Conservation (phyloP, 2,888 invertebrate genomes). For the Tipula vernalis region DNA sequence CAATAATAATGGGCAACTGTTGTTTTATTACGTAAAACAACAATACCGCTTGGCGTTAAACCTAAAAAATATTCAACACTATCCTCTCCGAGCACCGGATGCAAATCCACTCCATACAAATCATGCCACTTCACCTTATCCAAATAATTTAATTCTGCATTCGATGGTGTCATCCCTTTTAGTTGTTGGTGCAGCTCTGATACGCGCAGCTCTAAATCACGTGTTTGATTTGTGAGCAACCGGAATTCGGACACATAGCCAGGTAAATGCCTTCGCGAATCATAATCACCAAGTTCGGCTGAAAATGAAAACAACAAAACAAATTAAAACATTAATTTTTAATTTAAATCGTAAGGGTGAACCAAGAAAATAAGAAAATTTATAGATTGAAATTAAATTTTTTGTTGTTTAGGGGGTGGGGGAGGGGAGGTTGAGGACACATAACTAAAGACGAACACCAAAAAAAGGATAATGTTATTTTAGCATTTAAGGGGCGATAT, state of each 20-base stretch:
- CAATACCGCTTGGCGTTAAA: conserved; percentile 88
- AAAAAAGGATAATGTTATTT: background rate
- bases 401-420: background rate
- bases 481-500: background rate
- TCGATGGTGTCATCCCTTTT: conserved; percentile 57
- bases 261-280: conserved; percentile 70
- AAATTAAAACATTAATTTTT: background rate
- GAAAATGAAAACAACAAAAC: conserved; percentile 21
- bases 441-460: background rate
- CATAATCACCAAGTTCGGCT: conserved; percentile 95
- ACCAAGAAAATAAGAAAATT: background rate
- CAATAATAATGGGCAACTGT: conserved; percentile 97
- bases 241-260: conserved; percentile 94
- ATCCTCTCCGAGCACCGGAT: conserved; percentile 92
- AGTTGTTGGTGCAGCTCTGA: conserved; percentile 80
- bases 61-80: conserved; percentile 94
- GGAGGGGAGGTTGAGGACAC: background rate
- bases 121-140: conserved; percentile 98
- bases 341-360: background rate
- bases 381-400: background rate
- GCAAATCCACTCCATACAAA: conserved; percentile 95
- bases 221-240: conserved; percentile 82
- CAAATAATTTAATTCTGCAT: conserved; percentile 87
- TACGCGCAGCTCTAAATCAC: conserved; percentile 77
- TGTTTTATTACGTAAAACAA: conserved; percentile 86